Percentiles rank a stretch among this genome's conserved stretches.
Conservation (phyloP, 2,113 vertebrate species). For the Charina bottae region DNA sequence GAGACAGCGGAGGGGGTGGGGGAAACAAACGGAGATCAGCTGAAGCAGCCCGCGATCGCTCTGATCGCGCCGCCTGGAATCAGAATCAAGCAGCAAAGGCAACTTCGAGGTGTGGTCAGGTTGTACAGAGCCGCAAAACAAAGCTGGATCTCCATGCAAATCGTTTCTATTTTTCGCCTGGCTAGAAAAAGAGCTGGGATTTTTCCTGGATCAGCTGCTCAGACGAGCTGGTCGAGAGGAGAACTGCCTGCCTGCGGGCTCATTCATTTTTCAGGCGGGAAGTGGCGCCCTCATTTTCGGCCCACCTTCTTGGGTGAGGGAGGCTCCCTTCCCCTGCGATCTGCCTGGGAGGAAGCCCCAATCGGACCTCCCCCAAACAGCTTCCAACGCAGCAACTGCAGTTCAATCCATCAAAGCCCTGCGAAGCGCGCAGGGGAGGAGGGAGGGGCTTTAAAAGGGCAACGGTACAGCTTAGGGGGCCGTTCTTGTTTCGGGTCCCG, state of each 20-base stretch:
- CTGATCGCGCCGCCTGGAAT: slow-evolving; percentile 15
- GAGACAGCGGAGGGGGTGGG: neutral
- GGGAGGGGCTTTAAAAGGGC: neutral
- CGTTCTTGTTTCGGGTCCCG: neutral
- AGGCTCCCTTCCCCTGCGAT: neutral
- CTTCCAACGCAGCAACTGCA: slow-evolving; percentile 14
- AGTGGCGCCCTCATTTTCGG: neutral
- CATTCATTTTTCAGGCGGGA: neutral
- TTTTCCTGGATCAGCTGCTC: neutral
- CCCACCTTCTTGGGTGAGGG: neutral
- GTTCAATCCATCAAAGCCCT: slow-evolving; percentile 1
- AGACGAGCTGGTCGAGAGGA: neutral
- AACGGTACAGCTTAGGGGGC: neutral
- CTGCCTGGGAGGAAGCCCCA: neutral
- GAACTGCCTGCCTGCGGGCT: neutral
- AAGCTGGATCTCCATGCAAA: neutral
- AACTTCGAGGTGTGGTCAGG: slow-evolving; percentile 40
- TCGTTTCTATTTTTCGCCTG: neutral
- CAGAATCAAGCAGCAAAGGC: neutral
- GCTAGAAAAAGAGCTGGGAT: neutral
- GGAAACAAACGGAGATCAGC: neutral
- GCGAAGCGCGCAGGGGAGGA: neutral
- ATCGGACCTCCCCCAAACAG: neutral
- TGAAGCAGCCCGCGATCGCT: neutral
- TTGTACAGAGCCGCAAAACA: neutral